phyloP scores from a whole-genome alignment of 2,113 vertebrate genomes.

The Hippocampus barbouri region DNA sequence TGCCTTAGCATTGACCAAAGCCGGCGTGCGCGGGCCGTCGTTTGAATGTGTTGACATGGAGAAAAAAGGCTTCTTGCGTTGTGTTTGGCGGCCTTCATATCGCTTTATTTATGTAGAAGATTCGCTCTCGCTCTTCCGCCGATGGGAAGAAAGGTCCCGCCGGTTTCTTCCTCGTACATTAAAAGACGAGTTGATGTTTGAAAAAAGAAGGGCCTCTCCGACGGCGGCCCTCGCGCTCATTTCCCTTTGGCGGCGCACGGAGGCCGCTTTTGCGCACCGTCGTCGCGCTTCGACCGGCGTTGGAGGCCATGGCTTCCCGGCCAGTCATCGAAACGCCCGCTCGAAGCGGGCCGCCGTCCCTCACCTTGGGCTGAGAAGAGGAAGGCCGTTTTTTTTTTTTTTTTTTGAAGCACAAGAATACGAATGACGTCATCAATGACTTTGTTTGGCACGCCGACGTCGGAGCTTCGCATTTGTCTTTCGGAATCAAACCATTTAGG shows the following conservation, averaged over 20 bases:
- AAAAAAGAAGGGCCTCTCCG: neutral
- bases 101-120: constrained; percentile 58
- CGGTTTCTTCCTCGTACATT: neutral
- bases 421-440: too few species aligned
- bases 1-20: constrained; percentile 32
- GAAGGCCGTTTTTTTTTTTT: too few species aligned
- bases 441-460: neutral
- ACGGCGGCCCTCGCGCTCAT: neutral
- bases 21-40: constrained; percentile 6
- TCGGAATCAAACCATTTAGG: neutral
- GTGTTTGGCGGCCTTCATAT: constrained; percentile 45
- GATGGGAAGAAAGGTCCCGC: constrained; percentile 11
- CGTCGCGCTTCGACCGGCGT: neutral
- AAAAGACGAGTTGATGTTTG: neutral
- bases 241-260: neutral
- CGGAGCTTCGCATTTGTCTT: neutral
- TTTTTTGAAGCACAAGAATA: too few species aligned
- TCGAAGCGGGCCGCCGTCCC: too few species aligned
- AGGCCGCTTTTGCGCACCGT: neutral
- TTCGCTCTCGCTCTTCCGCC: constrained; percentile 38
- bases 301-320: neutral
- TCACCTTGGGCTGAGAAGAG: too few species aligned
- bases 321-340: neutral
- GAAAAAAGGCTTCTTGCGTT: constrained; percentile 7
- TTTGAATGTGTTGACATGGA: constrained; percentile 23